Conservation (phyloP, 2,797 vertebrate species). For the Cyclura pinguis region DNA sequence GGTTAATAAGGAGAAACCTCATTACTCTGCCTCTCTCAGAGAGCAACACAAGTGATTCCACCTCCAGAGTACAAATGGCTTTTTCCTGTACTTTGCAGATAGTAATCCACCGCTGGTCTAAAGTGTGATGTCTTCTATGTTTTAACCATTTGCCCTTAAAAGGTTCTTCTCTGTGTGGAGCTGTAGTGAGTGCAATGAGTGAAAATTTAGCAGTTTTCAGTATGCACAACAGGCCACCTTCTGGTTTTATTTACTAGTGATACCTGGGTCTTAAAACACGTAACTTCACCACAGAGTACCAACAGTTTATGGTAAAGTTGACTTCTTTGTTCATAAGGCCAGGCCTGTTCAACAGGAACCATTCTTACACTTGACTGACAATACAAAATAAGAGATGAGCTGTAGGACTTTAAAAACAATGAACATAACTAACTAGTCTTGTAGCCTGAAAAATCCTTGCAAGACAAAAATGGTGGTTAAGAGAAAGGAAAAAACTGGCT, state of each 20-base stretch:
- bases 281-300: conserved; percentile 48
- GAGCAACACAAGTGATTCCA: rapidly evolving
- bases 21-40: neutral
- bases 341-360: neutral
- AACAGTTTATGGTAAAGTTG: conserved; percentile 38
- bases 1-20: neutral
- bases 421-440: conserved; percentile 39
- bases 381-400: conserved; percentile 44
- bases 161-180: conserved; percentile 15
- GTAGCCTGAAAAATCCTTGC: conserved; percentile 54
- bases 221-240: neutral
- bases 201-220: conserved; percentile 21
- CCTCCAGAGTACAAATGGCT: neutral
- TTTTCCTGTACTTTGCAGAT: neutral
- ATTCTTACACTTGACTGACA: conserved; percentile 45
- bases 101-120: conserved; percentile 5
- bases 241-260: conserved; percentile 11
- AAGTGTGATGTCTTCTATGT: conserved; percentile 9
- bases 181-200: conserved; percentile 24
- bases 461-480: conserved; percentile 34
- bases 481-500: conserved; percentile 44
- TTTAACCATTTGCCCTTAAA: neutral
- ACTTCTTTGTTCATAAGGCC: conserved; percentile 50
- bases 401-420: conserved; percentile 43
- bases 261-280: conserved; percentile 45